These are phyloP conservation scores for Crioceris asparagi DNA, from an alignment of 2,888 invertebrate species.

Conservation along the genomic window DNA sequence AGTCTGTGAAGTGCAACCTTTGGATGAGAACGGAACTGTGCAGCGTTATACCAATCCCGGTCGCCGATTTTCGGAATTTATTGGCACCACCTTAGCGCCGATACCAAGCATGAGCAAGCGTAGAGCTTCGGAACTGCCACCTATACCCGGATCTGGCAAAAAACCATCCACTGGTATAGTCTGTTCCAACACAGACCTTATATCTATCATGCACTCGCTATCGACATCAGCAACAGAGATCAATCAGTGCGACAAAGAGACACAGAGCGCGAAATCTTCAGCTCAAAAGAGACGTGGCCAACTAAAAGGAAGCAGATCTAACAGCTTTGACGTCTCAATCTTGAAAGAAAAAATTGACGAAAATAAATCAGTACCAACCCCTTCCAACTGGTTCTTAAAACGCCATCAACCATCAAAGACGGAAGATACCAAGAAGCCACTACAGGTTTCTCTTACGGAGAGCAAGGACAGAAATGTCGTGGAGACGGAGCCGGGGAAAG, in stretches of 20 bases:
- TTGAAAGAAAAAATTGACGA: slow-evolving; percentile 42
- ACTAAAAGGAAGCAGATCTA: slow-evolving; percentile 48
- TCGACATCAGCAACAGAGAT: slow-evolving; percentile 76
- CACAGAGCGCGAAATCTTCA: slow-evolving; percentile 30
- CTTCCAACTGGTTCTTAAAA: slow-evolving; percentile 66
- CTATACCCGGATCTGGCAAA: slow-evolving; percentile 24
- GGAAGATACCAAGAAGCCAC: slow-evolving; percentile 20
- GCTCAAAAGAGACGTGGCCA: slow-evolving; percentile 1
- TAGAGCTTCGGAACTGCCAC: slow-evolving; percentile 66
- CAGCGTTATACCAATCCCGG: slow-evolving; percentile 47
- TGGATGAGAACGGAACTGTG: slow-evolving; percentile 52
- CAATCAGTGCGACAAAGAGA: slow-evolving; percentile 47
- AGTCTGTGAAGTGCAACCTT: slow-evolving; percentile 72
- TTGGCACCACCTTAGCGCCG: slow-evolving; percentile 49
- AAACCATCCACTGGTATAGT: slow-evolving; percentile 48
- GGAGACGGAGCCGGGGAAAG: slow-evolving; percentile 39
- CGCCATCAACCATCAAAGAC: slow-evolving; percentile 54
- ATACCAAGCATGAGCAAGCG: slow-evolving; percentile 46
- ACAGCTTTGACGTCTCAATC: slow-evolving; percentile 74
- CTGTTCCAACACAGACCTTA: slow-evolving; percentile 72
- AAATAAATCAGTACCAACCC: slow-evolving; percentile 27
- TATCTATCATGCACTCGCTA: slow-evolving; percentile 65
- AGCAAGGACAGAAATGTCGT: slow-evolving; percentile 21
- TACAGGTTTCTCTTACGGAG: too few relatives aligned
- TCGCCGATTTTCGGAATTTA: slow-evolving; percentile 65